These are phyloP conservation scores for Cheilosia scutellata DNA, from an alignment of 2,888 invertebrate species.

Conservation along the genomic window DNA sequence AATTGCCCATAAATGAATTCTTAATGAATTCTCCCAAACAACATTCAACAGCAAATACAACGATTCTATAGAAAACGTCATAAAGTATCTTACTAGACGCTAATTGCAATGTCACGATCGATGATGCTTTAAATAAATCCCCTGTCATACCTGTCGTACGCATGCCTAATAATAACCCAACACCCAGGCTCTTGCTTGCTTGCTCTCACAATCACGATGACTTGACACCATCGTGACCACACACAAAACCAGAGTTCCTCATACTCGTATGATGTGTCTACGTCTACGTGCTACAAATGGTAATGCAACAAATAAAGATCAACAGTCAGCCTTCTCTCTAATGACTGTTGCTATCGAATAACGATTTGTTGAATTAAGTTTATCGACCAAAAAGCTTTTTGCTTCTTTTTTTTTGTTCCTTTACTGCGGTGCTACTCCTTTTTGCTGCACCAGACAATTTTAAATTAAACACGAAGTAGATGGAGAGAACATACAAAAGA, in stretches of 20 bases:
- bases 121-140: slow-evolving; percentile 4
- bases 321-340: slow-evolving; percentile 17
- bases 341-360: slow-evolving; percentile 49
- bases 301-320: slow-evolving; percentile 39
- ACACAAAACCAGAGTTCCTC: neutral
- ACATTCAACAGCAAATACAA: neutral
- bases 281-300: neutral
- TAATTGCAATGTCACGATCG: slow-evolving; percentile 14
- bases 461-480: slow-evolving; percentile 14
- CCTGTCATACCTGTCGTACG: slow-evolving; percentile 19
- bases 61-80: neutral
- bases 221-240: slow-evolving; percentile 19
- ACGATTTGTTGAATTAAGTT: slow-evolving; percentile 54
- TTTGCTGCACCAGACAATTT: slow-evolving; percentile 35
- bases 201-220: slow-evolving; percentile 8
- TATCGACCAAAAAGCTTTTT: slow-evolving; percentile 33
- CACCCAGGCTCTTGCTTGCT: neutral
- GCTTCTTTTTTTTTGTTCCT: neutral
- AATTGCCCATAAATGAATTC: no score
- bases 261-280: neutral
- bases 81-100: neutral
- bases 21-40: no score
- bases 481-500: slow-evolving; percentile 16
- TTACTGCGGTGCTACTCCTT: neutral
- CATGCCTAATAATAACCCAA: slow-evolving; percentile 5